Evolutionary conservation across 1,140 invertebrate species (phyloP), one percentile per base, ranked within the genome.

Genomic region (Leguminivora glycinivorella): DNA sequence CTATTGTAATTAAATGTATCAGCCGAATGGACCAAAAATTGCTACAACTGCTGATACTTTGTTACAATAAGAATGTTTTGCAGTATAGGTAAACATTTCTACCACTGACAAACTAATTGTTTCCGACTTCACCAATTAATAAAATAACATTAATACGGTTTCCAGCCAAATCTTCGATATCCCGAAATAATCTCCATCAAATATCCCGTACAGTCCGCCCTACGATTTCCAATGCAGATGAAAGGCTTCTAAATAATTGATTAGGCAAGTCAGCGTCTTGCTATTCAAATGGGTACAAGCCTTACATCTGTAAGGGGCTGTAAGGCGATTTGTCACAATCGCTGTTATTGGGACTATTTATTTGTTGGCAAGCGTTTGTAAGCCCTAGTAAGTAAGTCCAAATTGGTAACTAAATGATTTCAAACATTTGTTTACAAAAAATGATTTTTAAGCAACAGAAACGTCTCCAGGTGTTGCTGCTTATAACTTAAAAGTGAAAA

Each of bases 231-330:
- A 72, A 71, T 75, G 76, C 66, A 81, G 78, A 82, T 84, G 81
- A 81, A 82, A 82, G 77, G 77, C 77, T 81, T 77, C 79, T 84
- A 82, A 84, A 85, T 87, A 87, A 87, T 87, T 85, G 83, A 87
- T 85, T 80, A 78, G 78, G 75, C 72, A 78, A 70, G 73, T 75
- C 70, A 77, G 67, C 73, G 58, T 72, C 72, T 70, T 70, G 77
- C 67, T 85, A 87, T 85, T 85, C 79, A 87, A 84, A 87, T 81
- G 72, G 75, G 47, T 75, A 81, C 81, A 77, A 72, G 74, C 68
- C 78, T 73, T 75, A 80, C 73, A 73, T 75, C 82, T 81, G 75
- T 79, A 70, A 69, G 68, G 68, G 70, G 70, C 67, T 47, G 70
- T 72, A 47, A 71, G 29, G 43, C 70, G 52, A 68, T 68, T 52